phyloP scores from a whole-genome alignment of 2,888 invertebrate genomes.

The Drosophila hawaiiensis region DNA sequence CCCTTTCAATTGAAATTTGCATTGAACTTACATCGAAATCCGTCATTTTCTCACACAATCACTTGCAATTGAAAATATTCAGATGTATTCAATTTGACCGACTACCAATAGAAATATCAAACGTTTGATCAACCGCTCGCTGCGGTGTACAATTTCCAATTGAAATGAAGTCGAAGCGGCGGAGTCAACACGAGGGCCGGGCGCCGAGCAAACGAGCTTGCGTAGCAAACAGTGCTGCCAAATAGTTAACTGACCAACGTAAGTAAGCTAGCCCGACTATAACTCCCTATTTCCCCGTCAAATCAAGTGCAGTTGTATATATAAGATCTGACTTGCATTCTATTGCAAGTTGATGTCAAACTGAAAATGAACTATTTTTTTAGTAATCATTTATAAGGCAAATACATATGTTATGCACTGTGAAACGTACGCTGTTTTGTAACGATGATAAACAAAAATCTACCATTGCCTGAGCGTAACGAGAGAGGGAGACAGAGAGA shows the following conservation, averaged over 20 bases:
- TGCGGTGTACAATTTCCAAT: slow-evolving; percentile 63
- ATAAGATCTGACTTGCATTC: not conserved
- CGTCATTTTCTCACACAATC: slow-evolving; percentile 57
- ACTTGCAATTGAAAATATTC: slow-evolving; percentile 57
- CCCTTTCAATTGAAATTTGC: slow-evolving; percentile 1
- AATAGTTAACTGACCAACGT: slow-evolving; percentile 31
- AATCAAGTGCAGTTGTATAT: not conserved
- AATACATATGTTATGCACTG: slow-evolving; percentile 24
- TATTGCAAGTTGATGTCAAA: not conserved
- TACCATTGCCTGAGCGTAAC: slow-evolving; percentile 10
- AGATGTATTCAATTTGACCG: slow-evolving; percentile 49
- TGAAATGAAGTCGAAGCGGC: slow-evolving; percentile 68
- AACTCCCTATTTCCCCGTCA: not conserved
- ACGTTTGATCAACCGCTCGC: slow-evolving; percentile 59
- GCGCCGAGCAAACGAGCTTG: slow-evolving; percentile 39
- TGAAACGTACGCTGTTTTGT: slow-evolving; percentile 17
- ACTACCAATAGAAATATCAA: slow-evolving; percentile 22
- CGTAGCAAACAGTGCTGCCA: slow-evolving; percentile 44
- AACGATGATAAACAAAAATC: slow-evolving; percentile 51
- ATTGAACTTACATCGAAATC: slow-evolving; percentile 74
- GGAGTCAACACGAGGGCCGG: slow-evolving; percentile 41
- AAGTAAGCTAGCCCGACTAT: not conserved
- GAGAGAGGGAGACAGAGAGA: slow-evolving; percentile 9
- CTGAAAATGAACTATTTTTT: not conserved
- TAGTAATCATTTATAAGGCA: not conserved